Conservation (phyloP, 2,888 invertebrate genomes). For the Polyommatus iphigenia region DNA sequence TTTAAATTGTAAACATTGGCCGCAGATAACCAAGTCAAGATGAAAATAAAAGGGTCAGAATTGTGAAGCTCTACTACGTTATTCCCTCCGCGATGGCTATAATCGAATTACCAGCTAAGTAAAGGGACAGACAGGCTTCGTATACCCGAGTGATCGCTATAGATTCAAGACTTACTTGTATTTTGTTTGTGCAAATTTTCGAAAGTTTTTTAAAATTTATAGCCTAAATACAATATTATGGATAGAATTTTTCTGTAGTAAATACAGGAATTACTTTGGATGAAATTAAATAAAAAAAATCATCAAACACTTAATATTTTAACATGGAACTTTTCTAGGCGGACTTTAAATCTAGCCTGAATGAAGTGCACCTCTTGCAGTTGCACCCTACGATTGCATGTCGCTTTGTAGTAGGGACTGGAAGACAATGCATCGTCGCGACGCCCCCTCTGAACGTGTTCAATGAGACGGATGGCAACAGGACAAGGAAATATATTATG, state of each 20-base stretch:
- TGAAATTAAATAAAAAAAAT: not conserved
- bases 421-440: constrained; percentile 20
- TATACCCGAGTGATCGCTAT: not conserved
- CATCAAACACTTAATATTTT: not conserved
- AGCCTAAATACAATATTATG: not conserved
- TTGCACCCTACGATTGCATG: constrained; percentile 1
- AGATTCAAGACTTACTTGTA: not conserved
- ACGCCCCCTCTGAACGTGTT: constrained; percentile 23
- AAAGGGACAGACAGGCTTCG: constrained; percentile 39
- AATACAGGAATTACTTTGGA: no score
- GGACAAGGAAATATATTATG: constrained; percentile 13
- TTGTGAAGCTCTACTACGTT: constrained; percentile 23
- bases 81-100: constrained; percentile 35
- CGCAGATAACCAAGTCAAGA: not conserved
- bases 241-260: not conserved
- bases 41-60: constrained; percentile 25
- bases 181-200: not conserved
- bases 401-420: not conserved
- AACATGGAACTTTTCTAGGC: not conserved
- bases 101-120: constrained; percentile 45
- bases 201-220: no score
- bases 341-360: constrained; percentile 1
- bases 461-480: constrained; percentile 18
- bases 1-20: not conserved
- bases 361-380: constrained; percentile 1